Percentiles rank a stretch among this genome's conserved stretches.
phyloP scores from a whole-genome alignment of 2,888 invertebrate species.

The Germaria angustata region DNA sequence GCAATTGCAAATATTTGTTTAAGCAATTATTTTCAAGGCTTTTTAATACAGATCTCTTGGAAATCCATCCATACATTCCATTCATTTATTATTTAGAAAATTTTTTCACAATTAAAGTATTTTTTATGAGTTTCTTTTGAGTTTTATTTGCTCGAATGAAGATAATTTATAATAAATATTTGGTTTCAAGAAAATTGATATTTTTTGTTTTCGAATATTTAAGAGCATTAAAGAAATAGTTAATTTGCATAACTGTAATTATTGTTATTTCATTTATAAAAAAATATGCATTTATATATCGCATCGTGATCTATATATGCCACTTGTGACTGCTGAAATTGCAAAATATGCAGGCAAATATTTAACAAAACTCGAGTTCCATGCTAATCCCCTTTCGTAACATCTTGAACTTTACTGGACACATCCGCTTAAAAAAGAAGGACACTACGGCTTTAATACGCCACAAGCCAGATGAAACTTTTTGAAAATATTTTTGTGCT shows the following conservation, averaged over 20 bases:
- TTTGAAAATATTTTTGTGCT: too few species aligned
- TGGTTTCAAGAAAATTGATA: background rate
- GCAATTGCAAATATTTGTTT: constrained; percentile 53
- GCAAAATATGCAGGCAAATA: too few species aligned
- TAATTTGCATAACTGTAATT: constrained; percentile 18
- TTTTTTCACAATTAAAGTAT: constrained; percentile 5
- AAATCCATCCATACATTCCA: background rate
- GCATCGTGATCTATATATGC: too few species aligned
- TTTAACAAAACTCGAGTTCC: too few species aligned
- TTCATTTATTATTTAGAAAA: constrained; percentile 26
- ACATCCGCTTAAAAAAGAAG: too few species aligned
- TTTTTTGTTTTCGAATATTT: background rate
- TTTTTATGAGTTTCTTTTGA: constrained; percentile 29
- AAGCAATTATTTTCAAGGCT: constrained; percentile 60
- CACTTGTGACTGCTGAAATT: too few species aligned
- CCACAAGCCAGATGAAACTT: too few species aligned
- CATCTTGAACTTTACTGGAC: too few species aligned
- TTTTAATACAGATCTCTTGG: constrained; percentile 7
- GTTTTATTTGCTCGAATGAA: background rate
- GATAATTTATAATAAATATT: background rate
- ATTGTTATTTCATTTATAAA: background rate
- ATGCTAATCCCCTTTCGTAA: too few species aligned
- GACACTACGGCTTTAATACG: too few species aligned
- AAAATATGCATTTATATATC: too few species aligned
- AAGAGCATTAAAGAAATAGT: constrained; percentile 3